Percentiles rank a stretch among this genome's conserved stretches.
Evolutionary conservation across 2,888 invertebrate genomes (phyloP).

Genomic region (Lycia hirtaria): DNA sequence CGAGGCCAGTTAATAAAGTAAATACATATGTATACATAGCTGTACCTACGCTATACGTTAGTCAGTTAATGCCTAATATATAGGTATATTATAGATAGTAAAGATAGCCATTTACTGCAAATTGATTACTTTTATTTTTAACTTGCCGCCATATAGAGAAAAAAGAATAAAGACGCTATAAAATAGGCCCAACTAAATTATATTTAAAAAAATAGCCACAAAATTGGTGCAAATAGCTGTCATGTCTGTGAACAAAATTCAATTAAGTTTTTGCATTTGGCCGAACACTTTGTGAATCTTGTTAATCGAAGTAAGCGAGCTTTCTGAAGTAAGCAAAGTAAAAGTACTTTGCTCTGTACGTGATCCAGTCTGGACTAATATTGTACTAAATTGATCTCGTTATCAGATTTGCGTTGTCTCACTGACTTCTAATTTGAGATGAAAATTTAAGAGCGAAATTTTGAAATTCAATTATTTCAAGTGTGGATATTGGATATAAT

Average conservation of each 20-base stretch:
- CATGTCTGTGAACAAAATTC: conserved; percentile 1
- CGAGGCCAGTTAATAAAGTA: too few species aligned
- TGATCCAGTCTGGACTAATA: conserved; percentile 7
- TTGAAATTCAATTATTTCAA: background rate
- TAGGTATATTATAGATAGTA: too few species aligned
- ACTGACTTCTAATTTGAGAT: conserved; percentile 10
- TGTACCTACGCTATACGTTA: too few species aligned
- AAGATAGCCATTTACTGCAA: too few species aligned
- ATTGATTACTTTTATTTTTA: too few species aligned
- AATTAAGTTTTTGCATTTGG: conserved; percentile 12
- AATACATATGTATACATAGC: too few species aligned
- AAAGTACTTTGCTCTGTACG: background rate
- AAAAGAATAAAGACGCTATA: too few species aligned
- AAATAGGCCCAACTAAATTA: too few species aligned
- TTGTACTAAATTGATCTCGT: background rate
- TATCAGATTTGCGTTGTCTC: background rate
- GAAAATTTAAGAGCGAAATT: background rate
- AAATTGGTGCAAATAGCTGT: background rate
- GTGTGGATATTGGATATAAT: background rate
- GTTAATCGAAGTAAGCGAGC: background rate
- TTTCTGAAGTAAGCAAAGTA: background rate
- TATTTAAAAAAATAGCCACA: background rate
- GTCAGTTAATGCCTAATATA: too few species aligned
- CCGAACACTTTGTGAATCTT: conserved; percentile 10
- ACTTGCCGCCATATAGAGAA: too few species aligned